phyloP scores from a whole-genome alignment of 1,140 invertebrate genomes.

The Drosophila kepulauana region DNA sequence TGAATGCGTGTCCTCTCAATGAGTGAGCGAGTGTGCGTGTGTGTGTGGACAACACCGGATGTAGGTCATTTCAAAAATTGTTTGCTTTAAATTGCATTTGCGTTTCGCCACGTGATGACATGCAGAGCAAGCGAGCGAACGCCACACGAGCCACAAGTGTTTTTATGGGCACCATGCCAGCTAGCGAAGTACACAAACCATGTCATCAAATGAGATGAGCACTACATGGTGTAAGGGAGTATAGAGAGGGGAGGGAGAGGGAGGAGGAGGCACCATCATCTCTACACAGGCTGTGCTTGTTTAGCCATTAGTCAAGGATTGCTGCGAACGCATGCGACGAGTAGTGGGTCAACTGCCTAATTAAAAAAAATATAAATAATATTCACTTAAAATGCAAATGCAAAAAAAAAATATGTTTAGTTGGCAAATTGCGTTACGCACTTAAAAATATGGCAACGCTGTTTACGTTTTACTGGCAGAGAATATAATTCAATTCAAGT shows the following conservation, averaged over 20 bases:
- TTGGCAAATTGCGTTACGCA: too few species aligned
- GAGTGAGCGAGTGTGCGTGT: constrained; percentile 28
- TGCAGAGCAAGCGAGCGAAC: constrained; percentile 42
- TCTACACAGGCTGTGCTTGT: constrained; percentile 48
- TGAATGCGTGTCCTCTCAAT: constrained; percentile 40
- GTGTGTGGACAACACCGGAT: constrained; percentile 62
- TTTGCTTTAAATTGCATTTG: constrained; percentile 83
- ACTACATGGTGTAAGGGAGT: not conserved
- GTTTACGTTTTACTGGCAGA: not conserved
- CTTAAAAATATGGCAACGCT: constrained; percentile 2
- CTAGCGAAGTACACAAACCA: constrained; percentile 49
- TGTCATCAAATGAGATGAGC: constrained; percentile 54
- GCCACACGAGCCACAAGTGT: constrained; percentile 72
- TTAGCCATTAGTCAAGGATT: constrained; percentile 70
- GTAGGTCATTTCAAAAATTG: constrained; percentile 81
- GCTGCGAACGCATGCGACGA: constrained; percentile 48
- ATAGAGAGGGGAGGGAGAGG: not conserved
- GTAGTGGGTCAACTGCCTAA: constrained; percentile 78
- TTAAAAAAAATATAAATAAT: constrained; percentile 75
- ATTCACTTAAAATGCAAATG: constrained; percentile 23
- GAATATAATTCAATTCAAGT: too few species aligned
- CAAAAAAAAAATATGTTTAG: too few species aligned
- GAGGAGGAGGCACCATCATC: constrained; percentile 2
- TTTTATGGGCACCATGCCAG: constrained; percentile 37
- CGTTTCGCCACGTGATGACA: constrained; percentile 72